Evolutionary conservation across 1,140 invertebrate species (phyloP).

Genomic region (Anadara kagoshimensis): DNA sequence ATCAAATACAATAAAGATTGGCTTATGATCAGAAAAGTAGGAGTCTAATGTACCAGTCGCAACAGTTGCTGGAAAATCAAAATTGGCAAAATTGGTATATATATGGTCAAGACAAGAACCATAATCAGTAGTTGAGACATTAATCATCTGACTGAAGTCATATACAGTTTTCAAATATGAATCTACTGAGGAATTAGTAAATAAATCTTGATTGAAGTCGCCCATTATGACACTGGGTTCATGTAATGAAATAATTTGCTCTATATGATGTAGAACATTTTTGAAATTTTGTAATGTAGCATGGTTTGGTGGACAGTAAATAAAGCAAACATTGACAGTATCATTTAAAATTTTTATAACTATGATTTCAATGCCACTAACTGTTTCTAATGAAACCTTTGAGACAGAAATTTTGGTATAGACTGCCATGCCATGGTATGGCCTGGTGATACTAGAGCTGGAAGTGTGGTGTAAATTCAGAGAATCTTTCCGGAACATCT

Average conservation of each 20-base stretch:
- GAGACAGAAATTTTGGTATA: not conserved
- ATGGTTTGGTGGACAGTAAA: slow-evolving; percentile 14
- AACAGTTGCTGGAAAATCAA: slow-evolving; percentile 3
- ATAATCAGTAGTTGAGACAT: slow-evolving; percentile 30
- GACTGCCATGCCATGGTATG: slow-evolving; percentile 4
- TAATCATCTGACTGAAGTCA: slow-evolving; percentile 7
- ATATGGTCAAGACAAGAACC: slow-evolving; percentile 35
- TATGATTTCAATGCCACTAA: not conserved
- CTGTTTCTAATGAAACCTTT: not conserved
- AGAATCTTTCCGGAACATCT: not conserved
- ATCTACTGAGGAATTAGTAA: slow-evolving; percentile 4
- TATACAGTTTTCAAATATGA: not conserved
- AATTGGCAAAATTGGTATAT: slow-evolving; percentile 10
- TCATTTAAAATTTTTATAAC: not conserved
- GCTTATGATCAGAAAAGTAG: slow-evolving; percentile 7
- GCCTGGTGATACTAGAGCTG: not conserved
- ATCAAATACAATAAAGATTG: slow-evolving; percentile 3
- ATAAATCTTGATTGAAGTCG: no score
- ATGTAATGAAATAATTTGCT: not conserved
- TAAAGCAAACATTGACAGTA: slow-evolving; percentile 7
- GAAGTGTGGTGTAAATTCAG: not conserved
- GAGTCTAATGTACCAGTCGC: slow-evolving; percentile 30
- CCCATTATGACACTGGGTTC: slow-evolving; percentile 14
- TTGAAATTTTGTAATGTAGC: not conserved
- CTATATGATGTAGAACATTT: not conserved